Base-by-base conservation (phyloP, 2,797 vertebrate species). In the Poecilia picta region DNA sequence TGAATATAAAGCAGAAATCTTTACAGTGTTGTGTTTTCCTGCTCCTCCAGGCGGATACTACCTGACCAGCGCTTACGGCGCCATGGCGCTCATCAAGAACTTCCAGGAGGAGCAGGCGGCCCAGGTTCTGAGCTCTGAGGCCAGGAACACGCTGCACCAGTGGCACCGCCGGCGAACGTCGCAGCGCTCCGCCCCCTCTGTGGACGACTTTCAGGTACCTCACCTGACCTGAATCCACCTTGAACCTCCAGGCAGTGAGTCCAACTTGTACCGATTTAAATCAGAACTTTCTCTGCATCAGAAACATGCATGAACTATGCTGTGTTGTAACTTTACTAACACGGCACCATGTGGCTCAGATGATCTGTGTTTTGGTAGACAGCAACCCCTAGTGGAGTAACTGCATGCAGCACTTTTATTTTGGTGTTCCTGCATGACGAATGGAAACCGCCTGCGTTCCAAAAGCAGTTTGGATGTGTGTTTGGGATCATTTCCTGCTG, bases 51-150 rank as follows among this genome's bases (percentile, higher is more conserved):
- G 98, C 20, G 98, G 98, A 10, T 99, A 99, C 88, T 99, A 99
- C 89, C 91, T 99, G 96, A 99, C 98, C 23, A 99, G 98, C 0
- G 96, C 97, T 12, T 99, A 99, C 0, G 98, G 98, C 82, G 98
- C 98, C 66, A 97, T 99, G 91, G 97, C 98, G 7, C 95, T 99
- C 80, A 98, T 99, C 89, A 98, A 97, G 93, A 99, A 99, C 92
- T 98, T 99, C 91, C 98, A 99, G 93, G 98, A 99, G 85, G 98
- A 99, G 51, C 98, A 99, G 90, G 98, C 98, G 0, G 97, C 98
- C 1, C 93, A 96, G 1, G 94, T 98, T 70, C 95, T 99, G 53
- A 98, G 97, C 89, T 99, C 98, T 0, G 97, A 99, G 93, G 93
- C 97, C 85, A 96, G 97, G 76, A 97, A 98, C 91, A 99, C 98